A percentile compares a stretch with the other conserved stretches of the same genome.
Evolutionary conservation across 2,888 invertebrate species (phyloP).

Genomic region (Mythimna ferrago): DNA sequence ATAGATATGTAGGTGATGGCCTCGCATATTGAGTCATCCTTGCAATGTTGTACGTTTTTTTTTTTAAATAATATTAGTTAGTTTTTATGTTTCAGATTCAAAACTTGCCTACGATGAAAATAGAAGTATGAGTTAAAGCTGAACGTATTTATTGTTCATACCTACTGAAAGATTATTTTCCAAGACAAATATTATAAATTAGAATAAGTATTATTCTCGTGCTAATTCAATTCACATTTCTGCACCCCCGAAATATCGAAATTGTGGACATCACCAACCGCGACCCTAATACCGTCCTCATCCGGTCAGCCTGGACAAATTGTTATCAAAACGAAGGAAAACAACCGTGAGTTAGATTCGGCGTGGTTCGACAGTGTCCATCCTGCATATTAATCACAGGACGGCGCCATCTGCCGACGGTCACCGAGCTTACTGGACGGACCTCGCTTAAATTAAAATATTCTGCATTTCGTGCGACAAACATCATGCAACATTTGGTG

Average conservation of each 20-base stretch:
- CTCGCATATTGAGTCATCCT: background rate
- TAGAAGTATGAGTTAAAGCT: too few species aligned
- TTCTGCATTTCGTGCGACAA: conserved; percentile 76
- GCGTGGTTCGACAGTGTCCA: conserved; percentile 75
- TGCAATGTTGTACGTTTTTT: too few species aligned
- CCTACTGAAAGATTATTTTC: too few species aligned
- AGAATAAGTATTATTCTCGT: too few species aligned
- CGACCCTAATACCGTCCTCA: conserved; percentile 25
- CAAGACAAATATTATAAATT: too few species aligned
- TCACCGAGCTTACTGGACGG: conserved; percentile 61
- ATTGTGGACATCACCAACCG: background rate
- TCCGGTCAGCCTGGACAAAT: conserved; percentile 45
- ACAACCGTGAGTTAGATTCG: conserved; percentile 70
- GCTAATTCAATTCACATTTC: background rate
- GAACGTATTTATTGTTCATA: too few species aligned
- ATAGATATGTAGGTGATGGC: background rate
- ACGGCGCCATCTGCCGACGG: conserved; percentile 79
- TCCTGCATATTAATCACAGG: conserved; percentile 88
- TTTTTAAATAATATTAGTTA: too few species aligned
- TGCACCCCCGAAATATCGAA: background rate
- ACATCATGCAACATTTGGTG: conserved; percentile 81
- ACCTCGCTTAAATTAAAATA: conserved; percentile 86
- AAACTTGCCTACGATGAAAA: too few species aligned
- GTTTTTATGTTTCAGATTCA: too few species aligned
- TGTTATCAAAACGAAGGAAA: conserved; percentile 69